These are phyloP conservation scores for Garra rufa DNA, from an alignment of 2,113 vertebrate genomes.

Conservation along the genomic window DNA sequence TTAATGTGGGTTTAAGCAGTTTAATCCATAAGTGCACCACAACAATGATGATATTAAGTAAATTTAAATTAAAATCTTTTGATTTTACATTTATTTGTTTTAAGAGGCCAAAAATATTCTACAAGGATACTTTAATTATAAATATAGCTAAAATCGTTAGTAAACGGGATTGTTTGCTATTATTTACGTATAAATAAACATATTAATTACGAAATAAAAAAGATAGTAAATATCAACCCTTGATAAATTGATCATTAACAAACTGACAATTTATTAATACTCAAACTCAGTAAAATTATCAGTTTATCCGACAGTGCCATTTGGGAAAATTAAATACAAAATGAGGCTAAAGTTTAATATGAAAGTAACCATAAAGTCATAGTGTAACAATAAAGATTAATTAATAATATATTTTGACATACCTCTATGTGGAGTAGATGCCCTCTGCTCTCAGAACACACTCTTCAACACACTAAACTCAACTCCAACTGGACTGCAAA, in stretches of 20 bases:
- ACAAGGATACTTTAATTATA: background rate
- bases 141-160: background rate
- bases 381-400: too few relatives aligned
- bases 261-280: background rate
- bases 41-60: background rate
- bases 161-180: too few relatives aligned
- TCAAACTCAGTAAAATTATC: background rate
- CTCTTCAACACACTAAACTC: conserved; percentile 2
- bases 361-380: background rate
- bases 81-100: background rate
- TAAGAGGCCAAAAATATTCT: background rate
- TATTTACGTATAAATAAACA: too few relatives aligned
- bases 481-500: conserved; percentile 9
- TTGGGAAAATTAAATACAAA: background rate
- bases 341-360: background rate
- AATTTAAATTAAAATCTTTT: background rate
- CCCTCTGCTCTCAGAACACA: conserved; percentile 22
- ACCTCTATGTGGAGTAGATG: conserved; percentile 11
- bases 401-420: background rate
- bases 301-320: background rate
- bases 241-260: background rate
- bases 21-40: background rate
- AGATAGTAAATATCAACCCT: background rate
- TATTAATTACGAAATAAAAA: too few relatives aligned
- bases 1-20: background rate